Percentiles rank a stretch among this genome's conserved stretches.
These are phyloP conservation scores for Sceloporus tristichus DNA, from an alignment of 2,113 vertebrate genomes.

Conservation along the genomic window DNA sequence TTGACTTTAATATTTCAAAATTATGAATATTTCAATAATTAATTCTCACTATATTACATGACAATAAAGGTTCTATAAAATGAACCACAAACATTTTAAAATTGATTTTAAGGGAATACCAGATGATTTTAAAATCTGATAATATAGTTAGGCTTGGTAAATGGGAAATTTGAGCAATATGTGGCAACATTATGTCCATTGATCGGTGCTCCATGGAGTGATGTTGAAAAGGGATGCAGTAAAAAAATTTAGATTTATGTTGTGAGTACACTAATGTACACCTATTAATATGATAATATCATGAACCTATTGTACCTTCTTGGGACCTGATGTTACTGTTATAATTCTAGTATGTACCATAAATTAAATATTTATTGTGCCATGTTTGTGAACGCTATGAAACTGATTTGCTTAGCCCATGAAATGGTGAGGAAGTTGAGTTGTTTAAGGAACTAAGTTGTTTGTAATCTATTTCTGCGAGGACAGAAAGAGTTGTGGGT, in stretches of 20 bases:
- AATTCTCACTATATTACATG: constrained; percentile 16
- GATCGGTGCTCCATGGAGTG: neutral
- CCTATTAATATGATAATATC: neutral
- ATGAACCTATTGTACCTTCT: too few species aligned
- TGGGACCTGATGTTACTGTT: neutral
- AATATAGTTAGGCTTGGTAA: constrained; percentile 13
- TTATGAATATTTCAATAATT: constrained; percentile 35
- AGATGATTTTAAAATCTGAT: neutral
- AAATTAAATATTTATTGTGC: too few species aligned
- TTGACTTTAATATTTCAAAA: constrained; percentile 1
- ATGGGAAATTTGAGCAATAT: constrained; percentile 28
- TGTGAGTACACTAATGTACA: neutral
- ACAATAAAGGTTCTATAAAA: constrained; percentile 19
- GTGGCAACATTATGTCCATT: constrained; percentile 1
- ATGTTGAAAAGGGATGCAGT: constrained; percentile 35
- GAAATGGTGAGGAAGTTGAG: too few species aligned
- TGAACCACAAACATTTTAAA: neutral
- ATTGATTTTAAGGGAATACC: constrained; percentile 31
- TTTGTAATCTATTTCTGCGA: too few species aligned
- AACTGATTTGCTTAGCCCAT: too few species aligned
- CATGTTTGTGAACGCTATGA: too few species aligned
- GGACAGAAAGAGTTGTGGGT: too few species aligned
- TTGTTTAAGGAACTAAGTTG: too few species aligned
- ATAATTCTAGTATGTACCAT: neutral
- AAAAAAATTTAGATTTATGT: neutral